These are phyloP conservation scores for Syndactyla subalaris DNA, from an alignment of 2,797 vertebrate genomes.

Conservation along the genomic window DNA sequence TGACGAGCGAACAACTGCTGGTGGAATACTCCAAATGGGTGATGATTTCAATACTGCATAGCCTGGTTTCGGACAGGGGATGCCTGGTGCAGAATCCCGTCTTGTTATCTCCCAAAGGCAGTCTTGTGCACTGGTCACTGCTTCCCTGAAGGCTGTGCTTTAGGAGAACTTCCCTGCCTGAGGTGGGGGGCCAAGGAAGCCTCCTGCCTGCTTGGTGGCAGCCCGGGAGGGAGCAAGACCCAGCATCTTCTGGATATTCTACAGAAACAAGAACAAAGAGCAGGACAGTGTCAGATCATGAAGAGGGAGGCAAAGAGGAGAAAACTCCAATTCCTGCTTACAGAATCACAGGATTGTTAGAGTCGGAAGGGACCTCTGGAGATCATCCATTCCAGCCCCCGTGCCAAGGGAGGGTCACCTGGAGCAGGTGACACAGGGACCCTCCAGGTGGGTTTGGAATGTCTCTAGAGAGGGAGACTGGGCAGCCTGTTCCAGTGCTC, in stretches of 20 bases:
- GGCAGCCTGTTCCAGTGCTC: not conserved
- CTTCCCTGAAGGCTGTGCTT: conserved; percentile 19
- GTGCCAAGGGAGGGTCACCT: not conserved
- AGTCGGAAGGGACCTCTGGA: not conserved
- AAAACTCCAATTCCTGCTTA: not conserved
- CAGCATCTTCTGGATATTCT: conserved; percentile 99
- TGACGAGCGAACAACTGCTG: conserved; percentile 5
- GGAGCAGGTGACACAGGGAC: not conserved
- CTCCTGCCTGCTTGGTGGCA: conserved; percentile 97
- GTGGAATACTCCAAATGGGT: not conserved
- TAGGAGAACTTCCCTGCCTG: conserved; percentile 96
- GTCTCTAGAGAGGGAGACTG: not conserved
- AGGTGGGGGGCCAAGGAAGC: conserved; percentile 95
- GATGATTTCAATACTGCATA: not conserved
- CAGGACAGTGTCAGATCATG: not conserved
- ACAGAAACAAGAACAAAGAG: conserved; percentile 20
- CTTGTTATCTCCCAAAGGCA: not conserved
- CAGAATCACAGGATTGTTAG: not conserved
- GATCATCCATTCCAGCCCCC: not conserved
- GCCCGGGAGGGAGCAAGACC: conserved; percentile 96
- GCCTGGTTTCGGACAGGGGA: not conserved
- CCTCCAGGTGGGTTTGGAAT: accelerated
- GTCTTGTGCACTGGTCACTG: not conserved
- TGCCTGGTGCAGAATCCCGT: not conserved
- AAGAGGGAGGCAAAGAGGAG: not conserved